Conservation (phyloP, 2,888 invertebrate species). For the Ormia ochracea region DNA sequence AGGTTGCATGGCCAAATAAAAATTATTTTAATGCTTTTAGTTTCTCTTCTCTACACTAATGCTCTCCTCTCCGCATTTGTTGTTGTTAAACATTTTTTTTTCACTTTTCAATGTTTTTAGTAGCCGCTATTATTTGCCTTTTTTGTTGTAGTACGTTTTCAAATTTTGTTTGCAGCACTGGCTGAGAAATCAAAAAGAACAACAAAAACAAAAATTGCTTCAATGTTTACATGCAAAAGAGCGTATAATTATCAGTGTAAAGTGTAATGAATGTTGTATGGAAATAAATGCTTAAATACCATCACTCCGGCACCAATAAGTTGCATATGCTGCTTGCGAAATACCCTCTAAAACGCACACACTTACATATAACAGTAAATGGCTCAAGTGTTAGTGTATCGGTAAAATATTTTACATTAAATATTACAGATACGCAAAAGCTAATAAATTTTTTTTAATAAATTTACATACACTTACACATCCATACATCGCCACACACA, state of each 20-base stretch:
- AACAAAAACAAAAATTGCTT: not conserved
- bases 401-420: not conserved
- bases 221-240: conserved; percentile 42
- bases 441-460: not conserved
- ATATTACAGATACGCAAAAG: not conserved
- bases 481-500: not conserved
- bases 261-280: conserved; percentile 6
- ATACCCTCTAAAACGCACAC: too few relatives aligned
- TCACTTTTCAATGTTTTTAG: not conserved
- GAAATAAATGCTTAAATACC: not conserved
- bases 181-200: too few relatives aligned
- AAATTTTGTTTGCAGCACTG: not conserved
- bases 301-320: not conserved
- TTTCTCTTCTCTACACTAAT: conserved; percentile 16
- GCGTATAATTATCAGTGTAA: conserved; percentile 40
- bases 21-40: conserved; percentile 47
- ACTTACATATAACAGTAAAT: too few relatives aligned
- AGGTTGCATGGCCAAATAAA: conserved; percentile 47
- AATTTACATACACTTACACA: not conserved
- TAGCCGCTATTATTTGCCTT: not conserved
- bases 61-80: conserved; percentile 11
- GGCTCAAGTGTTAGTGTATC: not conserved
- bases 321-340: not conserved
- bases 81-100: not conserved
- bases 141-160: not conserved